A percentile compares a stretch with the other conserved stretches of the same genome.
Conservation (phyloP, 2,888 invertebrate genomes). For the Diogma glabrata region DNA sequence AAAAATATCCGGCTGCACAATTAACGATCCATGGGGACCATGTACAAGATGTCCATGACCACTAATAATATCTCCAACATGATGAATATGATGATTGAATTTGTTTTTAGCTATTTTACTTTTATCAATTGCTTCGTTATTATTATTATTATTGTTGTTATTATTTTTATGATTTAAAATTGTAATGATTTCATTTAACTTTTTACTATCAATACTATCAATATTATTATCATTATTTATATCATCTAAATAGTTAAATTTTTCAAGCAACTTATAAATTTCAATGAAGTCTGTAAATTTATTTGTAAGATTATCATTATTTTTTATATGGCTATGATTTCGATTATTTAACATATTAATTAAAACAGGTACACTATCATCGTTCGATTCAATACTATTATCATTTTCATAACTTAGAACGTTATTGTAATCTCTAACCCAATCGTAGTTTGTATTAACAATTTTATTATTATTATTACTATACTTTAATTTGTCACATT, state of each 20-base stretch:
- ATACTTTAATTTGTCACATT: conserved; percentile 47
- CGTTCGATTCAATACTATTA: too few relatives aligned
- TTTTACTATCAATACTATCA: conserved; percentile 20
- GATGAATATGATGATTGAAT: conserved; percentile 27
- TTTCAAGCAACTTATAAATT: too few relatives aligned
- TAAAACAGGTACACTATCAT: conserved; percentile 33
- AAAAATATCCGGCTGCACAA: conserved; percentile 33
- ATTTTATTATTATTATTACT: too few relatives aligned
- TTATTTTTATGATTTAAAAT: conserved; percentile 14
- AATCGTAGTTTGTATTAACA: conserved; percentile 12
- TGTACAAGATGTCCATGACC: conserved; percentile 37
- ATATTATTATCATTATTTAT: conserved; percentile 22
- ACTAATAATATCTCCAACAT: conserved; percentile 31
- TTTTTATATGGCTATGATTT: conserved; percentile 16
- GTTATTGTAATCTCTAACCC: too few relatives aligned
- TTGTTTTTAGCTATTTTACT: background rate
- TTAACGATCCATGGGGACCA: conserved; percentile 45
- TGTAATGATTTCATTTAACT: background rate
- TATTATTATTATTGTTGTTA: background rate
- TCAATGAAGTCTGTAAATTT: too few relatives aligned
- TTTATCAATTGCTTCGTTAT: background rate
- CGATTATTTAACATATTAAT: conserved; percentile 25
- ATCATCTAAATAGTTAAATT: too few relatives aligned
- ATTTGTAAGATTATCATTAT: too few relatives aligned
- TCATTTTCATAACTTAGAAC: too few relatives aligned